Evolutionary conservation across 2,113 vertebrate genomes (phyloP), one percentile per base, ranked within the genome.

Genomic region (Copsychus sechellarum): DNA sequence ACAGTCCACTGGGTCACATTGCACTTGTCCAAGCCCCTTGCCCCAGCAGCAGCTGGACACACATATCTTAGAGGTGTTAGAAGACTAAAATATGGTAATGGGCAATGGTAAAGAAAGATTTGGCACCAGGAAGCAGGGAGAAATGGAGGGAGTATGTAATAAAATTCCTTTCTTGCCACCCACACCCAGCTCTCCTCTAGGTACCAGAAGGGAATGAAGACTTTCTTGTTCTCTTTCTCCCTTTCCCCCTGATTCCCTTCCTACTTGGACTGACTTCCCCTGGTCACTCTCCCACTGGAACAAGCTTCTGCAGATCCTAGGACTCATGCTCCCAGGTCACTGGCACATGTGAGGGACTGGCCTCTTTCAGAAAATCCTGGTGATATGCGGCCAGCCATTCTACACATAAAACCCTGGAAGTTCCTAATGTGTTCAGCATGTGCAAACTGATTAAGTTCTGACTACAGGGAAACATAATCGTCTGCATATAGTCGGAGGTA

Each of bases 381-480:
- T 66, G 60, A 73, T 4, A 51, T 2, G 3, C 34, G 36, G 62
- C 29, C 58, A 81, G 47, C 20, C 11, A 0, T 57, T 80, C 38
- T 50, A 26, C 66, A 80, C 26, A 34, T 33, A 82, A 57, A 91
- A 16, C n/a, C 17, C 61, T 92, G 40, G 50, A 84, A 76, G 42
- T 38, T 78, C 71, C 21, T 91, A 76, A 91, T 69, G 65, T n/a
- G 42, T 80, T 92, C 81, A 80, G 47, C 38, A 90, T 86, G 74
- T 64, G 81, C 42, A 88, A 82, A 42, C 40, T 73, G 81, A 90
- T 88, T 62, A 72, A 88, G 23, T 38, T 90, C 51, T 88, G 50
- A 58, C 54, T 73, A 62, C 29, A 70, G 78, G 42, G 56, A 92
- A 92, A 83, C 23, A 64, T 54, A 82, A 61, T 76, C 2, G 0